phyloP scores from a whole-genome alignment of 2,797 vertebrate genomes.

The Merluccius polli region DNA sequence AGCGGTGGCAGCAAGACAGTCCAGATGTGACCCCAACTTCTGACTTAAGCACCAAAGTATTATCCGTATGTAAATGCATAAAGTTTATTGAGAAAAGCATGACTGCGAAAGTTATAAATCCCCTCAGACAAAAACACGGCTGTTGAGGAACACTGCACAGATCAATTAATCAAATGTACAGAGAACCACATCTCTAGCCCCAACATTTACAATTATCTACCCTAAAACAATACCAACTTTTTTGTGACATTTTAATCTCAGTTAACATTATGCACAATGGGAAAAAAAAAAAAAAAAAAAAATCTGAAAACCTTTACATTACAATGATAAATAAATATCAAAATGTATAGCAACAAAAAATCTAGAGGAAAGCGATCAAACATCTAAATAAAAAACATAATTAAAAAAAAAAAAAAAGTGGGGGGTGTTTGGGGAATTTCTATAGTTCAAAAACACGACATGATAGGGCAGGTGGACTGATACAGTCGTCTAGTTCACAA shows the following conservation, averaged over 20 bases:
- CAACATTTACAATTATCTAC: not conserved
- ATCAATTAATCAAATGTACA: constrained; percentile 32
- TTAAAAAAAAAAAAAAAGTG: not conserved
- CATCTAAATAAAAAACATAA: not conserved
- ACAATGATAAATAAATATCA: not conserved
- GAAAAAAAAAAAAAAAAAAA: not conserved
- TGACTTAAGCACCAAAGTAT: no score
- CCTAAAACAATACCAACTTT: constrained; percentile 12
- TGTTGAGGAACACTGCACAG: constrained; percentile 12
- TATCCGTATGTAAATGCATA: not conserved
- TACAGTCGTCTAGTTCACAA: constrained; percentile 72
- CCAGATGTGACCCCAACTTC: not conserved
- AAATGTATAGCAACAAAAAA: not conserved
- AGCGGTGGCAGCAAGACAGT: constrained; percentile 22
- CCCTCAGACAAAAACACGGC: constrained; percentile 27
- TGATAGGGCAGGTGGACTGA: constrained; percentile 79
- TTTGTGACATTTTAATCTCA: not conserved
- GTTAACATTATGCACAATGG: not conserved
- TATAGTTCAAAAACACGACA: constrained; percentile 4
- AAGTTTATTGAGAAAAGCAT: constrained; percentile 66
- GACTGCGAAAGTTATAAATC: constrained; percentile 51
- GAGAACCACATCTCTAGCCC: not conserved
- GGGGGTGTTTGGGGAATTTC: not conserved
- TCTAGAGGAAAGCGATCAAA: not conserved
- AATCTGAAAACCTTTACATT: not conserved